These are phyloP conservation scores for Anomalospiza imberbis DNA, from an alignment of 2,797 vertebrate species.

Conservation along the genomic window DNA sequence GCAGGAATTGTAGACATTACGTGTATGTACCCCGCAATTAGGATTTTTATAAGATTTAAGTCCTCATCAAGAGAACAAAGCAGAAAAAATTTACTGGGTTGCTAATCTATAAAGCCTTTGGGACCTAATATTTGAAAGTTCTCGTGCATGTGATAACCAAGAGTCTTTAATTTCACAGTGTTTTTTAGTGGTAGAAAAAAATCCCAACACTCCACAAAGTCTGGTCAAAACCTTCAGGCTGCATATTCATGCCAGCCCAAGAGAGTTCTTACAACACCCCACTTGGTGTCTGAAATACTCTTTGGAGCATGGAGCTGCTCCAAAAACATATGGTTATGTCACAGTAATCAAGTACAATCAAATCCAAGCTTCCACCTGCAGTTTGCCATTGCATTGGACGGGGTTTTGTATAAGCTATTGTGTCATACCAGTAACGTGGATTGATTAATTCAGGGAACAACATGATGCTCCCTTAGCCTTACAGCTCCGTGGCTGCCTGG, in stretches of 20 bases:
- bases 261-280: neutral
- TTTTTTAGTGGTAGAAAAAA: neutral
- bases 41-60: neutral
- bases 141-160: neutral
- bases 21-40: neutral
- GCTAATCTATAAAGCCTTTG: neutral
- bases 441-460: slow-evolving; percentile 27
- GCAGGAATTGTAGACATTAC: neutral
- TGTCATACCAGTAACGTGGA: neutral
- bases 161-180: neutral
- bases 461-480: neutral
- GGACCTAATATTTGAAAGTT: neutral
- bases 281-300: neutral
- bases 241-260: neutral
- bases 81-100: neutral
- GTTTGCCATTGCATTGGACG: neutral
- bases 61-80: neutral
- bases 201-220: accelerated
- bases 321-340: accelerated
- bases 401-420: neutral
- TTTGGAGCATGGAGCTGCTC: neutral
- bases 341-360: neutral
- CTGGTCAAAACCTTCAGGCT: neutral
- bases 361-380: neutral
- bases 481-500: neutral